These are phyloP conservation scores for Promerops cafer DNA, from an alignment of 2,113 vertebrate species.

Conservation along the genomic window DNA sequence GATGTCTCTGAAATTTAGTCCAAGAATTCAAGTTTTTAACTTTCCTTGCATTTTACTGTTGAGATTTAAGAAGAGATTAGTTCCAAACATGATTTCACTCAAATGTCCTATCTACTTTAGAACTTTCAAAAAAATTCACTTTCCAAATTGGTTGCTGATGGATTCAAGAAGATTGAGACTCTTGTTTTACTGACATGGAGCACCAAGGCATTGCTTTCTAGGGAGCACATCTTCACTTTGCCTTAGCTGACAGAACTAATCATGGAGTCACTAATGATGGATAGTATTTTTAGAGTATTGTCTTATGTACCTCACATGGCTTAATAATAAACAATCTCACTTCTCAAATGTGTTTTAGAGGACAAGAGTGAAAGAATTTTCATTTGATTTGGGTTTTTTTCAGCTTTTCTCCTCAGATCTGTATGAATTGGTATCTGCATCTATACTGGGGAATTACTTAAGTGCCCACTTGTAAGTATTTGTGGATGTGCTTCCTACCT, in stretches of 20 bases:
- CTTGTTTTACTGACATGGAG: background rate
- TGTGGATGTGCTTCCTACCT: conserved; percentile 1
- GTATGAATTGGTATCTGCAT: background rate
- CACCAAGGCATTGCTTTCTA: background rate
- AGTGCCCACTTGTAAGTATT: background rate
- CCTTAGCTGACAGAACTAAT: background rate
- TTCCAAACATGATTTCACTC: background rate
- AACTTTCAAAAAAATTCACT: background rate
- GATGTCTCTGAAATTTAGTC: background rate
- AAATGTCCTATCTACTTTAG: background rate
- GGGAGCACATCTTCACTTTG: background rate
- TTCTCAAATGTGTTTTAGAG: background rate
- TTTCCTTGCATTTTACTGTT: background rate
- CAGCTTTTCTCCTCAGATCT: background rate
- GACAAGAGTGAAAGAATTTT: background rate
- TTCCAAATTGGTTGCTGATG: background rate
- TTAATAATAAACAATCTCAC: background rate
- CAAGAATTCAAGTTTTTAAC: background rate
- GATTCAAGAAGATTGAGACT: background rate
- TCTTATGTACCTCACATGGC: background rate
- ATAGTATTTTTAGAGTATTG: background rate
- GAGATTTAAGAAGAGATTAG: background rate
- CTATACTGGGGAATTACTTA: background rate
- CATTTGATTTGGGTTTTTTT: background rate
- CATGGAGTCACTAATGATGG: background rate